A percentile compares a stretch with the other conserved stretches of the same genome.
Conservation (phyloP, 2,113 vertebrate genomes). For the Cottus gobio region DNA sequence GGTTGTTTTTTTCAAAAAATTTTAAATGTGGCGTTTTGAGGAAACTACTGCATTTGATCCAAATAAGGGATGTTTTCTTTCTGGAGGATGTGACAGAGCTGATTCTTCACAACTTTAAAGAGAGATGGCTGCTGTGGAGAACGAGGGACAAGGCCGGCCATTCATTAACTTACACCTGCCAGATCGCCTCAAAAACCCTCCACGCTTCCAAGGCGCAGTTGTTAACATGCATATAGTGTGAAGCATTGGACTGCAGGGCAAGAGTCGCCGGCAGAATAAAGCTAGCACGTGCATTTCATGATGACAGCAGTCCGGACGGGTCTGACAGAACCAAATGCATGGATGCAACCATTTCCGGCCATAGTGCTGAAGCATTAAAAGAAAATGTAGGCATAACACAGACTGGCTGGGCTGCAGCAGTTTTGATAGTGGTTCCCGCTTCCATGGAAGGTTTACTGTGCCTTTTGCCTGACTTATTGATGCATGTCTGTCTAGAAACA, state of each 20-base stretch:
- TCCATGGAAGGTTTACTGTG: slow-evolving; percentile 71
- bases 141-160: slow-evolving; percentile 79
- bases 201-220: slow-evolving; percentile 66
- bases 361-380: slow-evolving; percentile 40
- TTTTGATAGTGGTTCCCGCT: slow-evolving; percentile 76
- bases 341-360: slow-evolving; percentile 37
- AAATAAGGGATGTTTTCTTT: slow-evolving; percentile 78
- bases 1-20: slow-evolving; percentile 38
- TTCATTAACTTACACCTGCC: slow-evolving; percentile 84
- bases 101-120: slow-evolving; percentile 71
- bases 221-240: slow-evolving; percentile 73
- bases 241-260: slow-evolving; percentile 16
- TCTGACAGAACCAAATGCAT: slow-evolving; percentile 25
- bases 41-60: slow-evolving; percentile 71
- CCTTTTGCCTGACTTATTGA: slow-evolving; percentile 80
- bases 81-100: slow-evolving; percentile 70
- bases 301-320: slow-evolving; percentile 45
- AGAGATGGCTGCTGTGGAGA: slow-evolving; percentile 64
- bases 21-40: slow-evolving; percentile 59
- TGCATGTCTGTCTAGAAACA: slow-evolving; percentile 75
- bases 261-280: slow-evolving; percentile 5
- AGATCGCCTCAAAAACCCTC: slow-evolving; percentile 49
- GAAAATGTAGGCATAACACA: slow-evolving; percentile 62
- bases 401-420: slow-evolving; percentile 57
- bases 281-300: slow-evolving; percentile 20